Evolutionary conservation across 2,888 invertebrate genomes (phyloP).

Genomic region (Eremobia ochroleuca): DNA sequence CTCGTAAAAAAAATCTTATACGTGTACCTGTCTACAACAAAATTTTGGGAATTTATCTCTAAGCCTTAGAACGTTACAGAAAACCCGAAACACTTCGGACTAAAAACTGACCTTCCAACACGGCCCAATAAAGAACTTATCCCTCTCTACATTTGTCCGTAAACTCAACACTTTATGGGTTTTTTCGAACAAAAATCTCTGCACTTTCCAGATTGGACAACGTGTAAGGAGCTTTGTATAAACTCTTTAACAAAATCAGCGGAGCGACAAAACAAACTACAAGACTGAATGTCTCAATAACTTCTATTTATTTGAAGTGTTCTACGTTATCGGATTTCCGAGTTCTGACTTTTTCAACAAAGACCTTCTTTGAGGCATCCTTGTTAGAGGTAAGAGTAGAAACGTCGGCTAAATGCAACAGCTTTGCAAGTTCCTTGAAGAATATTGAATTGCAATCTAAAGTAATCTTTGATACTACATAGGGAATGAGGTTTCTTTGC

Average conservation of each 20-base stretch:
- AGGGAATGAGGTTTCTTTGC: background rate
- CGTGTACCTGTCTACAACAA: background rate
- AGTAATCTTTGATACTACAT: conserved; percentile 32
- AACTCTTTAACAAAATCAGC: conserved; percentile 54
- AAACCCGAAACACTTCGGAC: conserved; percentile 44
- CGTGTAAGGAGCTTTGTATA: conserved; percentile 49
- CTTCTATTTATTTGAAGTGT: conserved; percentile 61
- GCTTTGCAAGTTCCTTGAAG: conserved; percentile 10
- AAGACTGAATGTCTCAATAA: conserved; percentile 59
- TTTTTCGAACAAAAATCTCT: conserved; percentile 47
- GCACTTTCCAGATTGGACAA: conserved; percentile 58
- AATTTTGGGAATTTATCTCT: conserved; percentile 8
- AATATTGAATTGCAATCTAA: conserved; percentile 21
- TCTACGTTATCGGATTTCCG: conserved; percentile 48
- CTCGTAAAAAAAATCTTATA: background rate
- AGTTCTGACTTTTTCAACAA: conserved; percentile 45
- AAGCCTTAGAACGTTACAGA: conserved; percentile 11
- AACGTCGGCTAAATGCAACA: conserved; percentile 35
- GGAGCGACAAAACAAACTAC: conserved; percentile 49
- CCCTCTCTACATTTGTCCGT: conserved; percentile 35
- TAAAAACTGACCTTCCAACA: conserved; percentile 36
- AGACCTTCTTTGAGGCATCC: conserved; percentile 29
- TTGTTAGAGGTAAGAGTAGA: conserved; percentile 19
- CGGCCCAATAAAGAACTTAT: conserved; percentile 56
- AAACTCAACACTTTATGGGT: conserved; percentile 54